phyloP scores from a whole-genome alignment of 2,113 vertebrate species.

The Hydrolagus affinis region DNA sequence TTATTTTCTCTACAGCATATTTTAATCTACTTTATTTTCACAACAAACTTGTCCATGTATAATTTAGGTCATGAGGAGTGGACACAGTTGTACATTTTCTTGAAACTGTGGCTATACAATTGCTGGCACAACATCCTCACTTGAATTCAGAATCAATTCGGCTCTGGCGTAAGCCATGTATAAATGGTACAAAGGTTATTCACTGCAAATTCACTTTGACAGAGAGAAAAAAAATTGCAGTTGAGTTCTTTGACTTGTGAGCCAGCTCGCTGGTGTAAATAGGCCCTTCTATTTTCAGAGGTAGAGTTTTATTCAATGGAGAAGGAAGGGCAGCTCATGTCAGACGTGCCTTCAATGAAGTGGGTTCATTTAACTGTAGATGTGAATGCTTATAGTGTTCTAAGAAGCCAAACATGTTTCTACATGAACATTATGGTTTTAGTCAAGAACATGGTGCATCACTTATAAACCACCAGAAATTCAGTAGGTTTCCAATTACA shows the following conservation, averaged over 20 bases:
- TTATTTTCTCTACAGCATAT: too few species aligned
- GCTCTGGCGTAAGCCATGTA: neutral
- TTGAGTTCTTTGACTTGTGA: neutral
- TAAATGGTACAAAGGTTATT: neutral
- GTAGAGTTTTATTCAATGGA: neutral
- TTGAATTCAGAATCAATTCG: neutral
- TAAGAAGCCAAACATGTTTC: neutral
- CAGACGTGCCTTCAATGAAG: neutral
- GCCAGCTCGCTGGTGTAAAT: neutral
- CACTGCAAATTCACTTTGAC: neutral
- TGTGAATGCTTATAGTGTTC: neutral
- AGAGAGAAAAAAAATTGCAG: neutral
- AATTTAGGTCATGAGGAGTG: too few species aligned
- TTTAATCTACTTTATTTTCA: too few species aligned
- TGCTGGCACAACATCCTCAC: too few species aligned
- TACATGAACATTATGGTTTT: neutral
- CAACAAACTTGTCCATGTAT: too few species aligned
- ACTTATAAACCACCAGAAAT: neutral
- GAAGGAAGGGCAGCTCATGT: neutral
- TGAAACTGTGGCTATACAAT: too few species aligned
- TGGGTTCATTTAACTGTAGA: neutral
- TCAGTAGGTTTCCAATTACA: neutral
- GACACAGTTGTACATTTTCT: too few species aligned
- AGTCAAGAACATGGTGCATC: too few species aligned
- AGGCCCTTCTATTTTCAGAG: too few species aligned